These are phyloP conservation scores for Onychomys arenicola DNA, from an alignment of 2,797 vertebrate species.

Conservation along the genomic window DNA sequence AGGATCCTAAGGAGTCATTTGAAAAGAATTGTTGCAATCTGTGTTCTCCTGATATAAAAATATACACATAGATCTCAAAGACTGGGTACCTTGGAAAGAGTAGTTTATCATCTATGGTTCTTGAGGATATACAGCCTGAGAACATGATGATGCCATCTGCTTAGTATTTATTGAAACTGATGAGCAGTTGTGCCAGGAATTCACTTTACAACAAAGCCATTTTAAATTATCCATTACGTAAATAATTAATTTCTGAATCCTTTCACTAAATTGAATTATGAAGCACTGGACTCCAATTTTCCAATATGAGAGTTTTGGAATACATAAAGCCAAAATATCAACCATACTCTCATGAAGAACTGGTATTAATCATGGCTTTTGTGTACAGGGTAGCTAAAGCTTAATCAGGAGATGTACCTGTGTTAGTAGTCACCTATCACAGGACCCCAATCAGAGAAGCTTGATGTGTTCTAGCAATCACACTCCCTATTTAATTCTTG, in stretches of 20 bases:
- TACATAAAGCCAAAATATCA: neutral
- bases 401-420: neutral
- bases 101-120: neutral
- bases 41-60: neutral
- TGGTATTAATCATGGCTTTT: neutral
- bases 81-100: neutral
- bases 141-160: neutral
- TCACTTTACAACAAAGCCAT: neutral
- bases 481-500: neutral
- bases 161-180: neutral
- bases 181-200: neutral
- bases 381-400: neutral
- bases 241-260: neutral
- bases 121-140: neutral
- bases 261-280: neutral
- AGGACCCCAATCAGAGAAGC: neutral
- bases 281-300: neutral
- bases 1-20: too few relatives aligned
- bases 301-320: neutral
- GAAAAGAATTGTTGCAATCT: neutral
- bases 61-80: too few relatives aligned
- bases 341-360: neutral
- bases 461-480: neutral
- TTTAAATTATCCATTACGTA: neutral
- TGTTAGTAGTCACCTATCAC: neutral